These are phyloP conservation scores for Saxidomus purpurata DNA, from an alignment of 1,140 invertebrate genomes.

Conservation along the genomic window DNA sequence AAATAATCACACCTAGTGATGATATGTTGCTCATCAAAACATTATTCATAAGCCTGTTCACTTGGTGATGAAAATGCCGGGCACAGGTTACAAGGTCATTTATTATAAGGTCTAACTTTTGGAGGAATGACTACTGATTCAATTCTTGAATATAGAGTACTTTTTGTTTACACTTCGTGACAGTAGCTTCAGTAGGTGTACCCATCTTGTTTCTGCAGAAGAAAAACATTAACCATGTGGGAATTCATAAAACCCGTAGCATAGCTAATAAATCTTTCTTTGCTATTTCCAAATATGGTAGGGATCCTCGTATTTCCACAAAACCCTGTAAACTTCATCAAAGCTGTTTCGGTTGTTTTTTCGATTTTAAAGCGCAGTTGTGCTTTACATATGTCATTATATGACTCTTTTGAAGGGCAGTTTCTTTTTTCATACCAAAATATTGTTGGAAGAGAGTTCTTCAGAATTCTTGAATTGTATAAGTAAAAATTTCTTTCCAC, in stretches of 20 bases:
- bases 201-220: constrained; percentile 59
- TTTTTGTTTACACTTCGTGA: not conserved
- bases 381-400: constrained; percentile 11
- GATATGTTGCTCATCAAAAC: constrained; percentile 29
- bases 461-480: constrained; percentile 50
- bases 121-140: constrained; percentile 15
- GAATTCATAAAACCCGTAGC: constrained; percentile 42
- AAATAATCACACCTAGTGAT: constrained; percentile 53
- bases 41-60: constrained; percentile 48
- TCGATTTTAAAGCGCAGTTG: constrained; percentile 14
- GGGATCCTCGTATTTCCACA: constrained; percentile 45
- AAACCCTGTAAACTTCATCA: constrained; percentile 58
- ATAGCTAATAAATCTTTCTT: constrained; percentile 59
- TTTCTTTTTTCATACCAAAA: constrained; percentile 24
- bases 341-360: constrained; percentile 15
- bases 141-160: constrained; percentile 29
- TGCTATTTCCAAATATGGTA: constrained; percentile 56
- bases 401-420: not conserved
- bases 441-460: constrained; percentile 48
- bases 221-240: constrained; percentile 66
- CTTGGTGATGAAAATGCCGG: constrained; percentile 63
- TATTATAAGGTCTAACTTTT: constrained; percentile 53
- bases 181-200: constrained; percentile 27
- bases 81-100: constrained; percentile 71
- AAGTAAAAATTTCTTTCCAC: constrained; percentile 55